Percentiles rank a stretch among this genome's conserved stretches.
Conservation (phyloP, 2,797 vertebrate species). For the Melanitta fusca region DNA sequence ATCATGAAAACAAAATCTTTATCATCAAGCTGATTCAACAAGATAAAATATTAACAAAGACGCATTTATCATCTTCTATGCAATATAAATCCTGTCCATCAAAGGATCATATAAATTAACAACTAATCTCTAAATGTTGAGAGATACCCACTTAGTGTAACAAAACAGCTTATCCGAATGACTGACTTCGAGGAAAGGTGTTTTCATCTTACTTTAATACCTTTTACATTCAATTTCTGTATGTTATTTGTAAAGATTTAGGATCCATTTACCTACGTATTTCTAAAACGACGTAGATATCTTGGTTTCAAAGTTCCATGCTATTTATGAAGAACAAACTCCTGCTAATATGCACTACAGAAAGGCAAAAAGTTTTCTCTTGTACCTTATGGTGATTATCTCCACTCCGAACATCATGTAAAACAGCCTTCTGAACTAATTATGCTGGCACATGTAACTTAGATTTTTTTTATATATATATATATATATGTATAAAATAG, state of each 20-base stretch:
- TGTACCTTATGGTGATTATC: neutral
- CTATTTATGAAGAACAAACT: neutral
- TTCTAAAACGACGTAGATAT: neutral
- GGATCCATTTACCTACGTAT: neutral
- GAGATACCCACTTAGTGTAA: neutral
- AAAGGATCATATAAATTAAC: constrained; percentile 35
- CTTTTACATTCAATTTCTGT: neutral
- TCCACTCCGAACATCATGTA: neutral
- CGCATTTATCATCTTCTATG: neutral
- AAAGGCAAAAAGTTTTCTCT: neutral
- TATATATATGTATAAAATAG: too few relatives aligned
- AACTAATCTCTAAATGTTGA: neutral
- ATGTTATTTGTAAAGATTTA: neutral
- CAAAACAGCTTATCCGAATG: neutral
- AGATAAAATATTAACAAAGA: constrained; percentile 47
- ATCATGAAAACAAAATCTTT: constrained; percentile 55
- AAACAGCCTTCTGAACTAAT: neutral
- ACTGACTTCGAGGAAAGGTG: neutral
- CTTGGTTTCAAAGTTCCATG: neutral
- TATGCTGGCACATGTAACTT: neutral
- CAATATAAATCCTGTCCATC: neutral
- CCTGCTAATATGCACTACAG: neutral
- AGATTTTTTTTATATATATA: neutral
- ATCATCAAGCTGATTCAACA: constrained; percentile 42
- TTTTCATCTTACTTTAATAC: neutral